phyloP scores from a whole-genome alignment of 2,888 invertebrate genomes.

The Leucophenga montana region DNA sequence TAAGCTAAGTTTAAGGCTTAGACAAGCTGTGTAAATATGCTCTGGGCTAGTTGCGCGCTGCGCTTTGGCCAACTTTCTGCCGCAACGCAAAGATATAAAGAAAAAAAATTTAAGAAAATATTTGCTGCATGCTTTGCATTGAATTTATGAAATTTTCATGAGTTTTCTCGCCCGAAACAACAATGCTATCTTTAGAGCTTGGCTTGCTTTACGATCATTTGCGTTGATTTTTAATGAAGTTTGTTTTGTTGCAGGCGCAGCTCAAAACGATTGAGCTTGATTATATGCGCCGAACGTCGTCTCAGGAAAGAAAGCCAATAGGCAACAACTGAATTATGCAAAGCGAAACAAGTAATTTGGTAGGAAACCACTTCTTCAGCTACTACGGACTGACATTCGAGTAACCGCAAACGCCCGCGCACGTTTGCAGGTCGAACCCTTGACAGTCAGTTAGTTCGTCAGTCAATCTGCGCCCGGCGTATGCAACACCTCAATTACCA shows the following conservation, averaged over 20 bases:
- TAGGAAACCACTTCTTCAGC: too few species aligned
- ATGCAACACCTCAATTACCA: neutral
- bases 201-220: slow-evolving; percentile 58
- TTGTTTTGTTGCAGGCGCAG: neutral
- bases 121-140: slow-evolving; percentile 13
- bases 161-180: slow-evolving; percentile 24
- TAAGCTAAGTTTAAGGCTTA: neutral
- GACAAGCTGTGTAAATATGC: slow-evolving; percentile 16
- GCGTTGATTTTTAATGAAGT: slow-evolving; percentile 60
- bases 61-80: neutral
- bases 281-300: slow-evolving; percentile 15
- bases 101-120: neutral
- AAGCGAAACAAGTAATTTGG: too few species aligned
- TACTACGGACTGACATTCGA: too few species aligned
- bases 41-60: neutral
- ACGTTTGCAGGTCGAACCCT: slow-evolving; percentile 22
- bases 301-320: neutral
- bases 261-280: slow-evolving; percentile 10
- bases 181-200: neutral
- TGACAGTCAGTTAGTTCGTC: slow-evolving; percentile 5
- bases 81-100: too few species aligned
- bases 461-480: slow-evolving; percentile 7
- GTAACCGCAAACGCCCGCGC: slow-evolving; percentile 16
- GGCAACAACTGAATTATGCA: slow-evolving; percentile 2
- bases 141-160: slow-evolving; percentile 30